Evolutionary conservation across 2,113 vertebrate species (phyloP), one percentile per base, ranked within the genome.

Genomic region (Psittacula cyanocephala): DNA sequence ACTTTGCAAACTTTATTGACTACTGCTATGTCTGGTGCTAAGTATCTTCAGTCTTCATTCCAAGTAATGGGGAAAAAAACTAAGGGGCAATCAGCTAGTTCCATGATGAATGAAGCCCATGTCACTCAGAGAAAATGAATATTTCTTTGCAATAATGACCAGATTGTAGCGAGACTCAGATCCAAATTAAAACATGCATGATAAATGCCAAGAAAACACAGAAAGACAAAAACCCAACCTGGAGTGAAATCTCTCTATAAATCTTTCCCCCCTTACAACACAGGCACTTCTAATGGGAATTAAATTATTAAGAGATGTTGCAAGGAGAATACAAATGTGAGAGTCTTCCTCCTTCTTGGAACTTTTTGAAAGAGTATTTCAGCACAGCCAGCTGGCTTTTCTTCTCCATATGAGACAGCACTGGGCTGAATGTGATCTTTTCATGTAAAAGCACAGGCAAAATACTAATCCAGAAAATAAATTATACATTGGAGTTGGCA

Each of bases 141-240:
- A 98, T 98, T 98, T 98, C 98, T 98, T 98, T 98, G 98, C 97
- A 98, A 98, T 98, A 98, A 98, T 98, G 98, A 98, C 98, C 98
- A 98, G 98, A 98, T 98, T 98, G 98, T 98, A 98, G 97, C 96
- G 98, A 98, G 97, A 98, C 98, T 98, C 98, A 96, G 98, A 98
- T 98, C 98, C 98, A 98, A 98, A 98, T 98, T 98, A 98, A 98
- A 98, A 98, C 98, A 98, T 98, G 98, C 98, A 98, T 98, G 98
- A 98, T 98, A 98, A 98, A 98, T 98, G 98, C 98, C 98, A 98
- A 98, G 98, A 98, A 98, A 98, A 98, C 98, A 98, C 95, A 98
- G 98, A 97, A 98, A 98, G 98, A 98, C 98, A 98, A 98, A 98
- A 98, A 98, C 97, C 97, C 97, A 98, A 98, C 98, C 98, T 98